These are phyloP conservation scores for Eupleurogrammus muticus DNA, from an alignment of 2,797 vertebrate species.

Conservation along the genomic window DNA sequence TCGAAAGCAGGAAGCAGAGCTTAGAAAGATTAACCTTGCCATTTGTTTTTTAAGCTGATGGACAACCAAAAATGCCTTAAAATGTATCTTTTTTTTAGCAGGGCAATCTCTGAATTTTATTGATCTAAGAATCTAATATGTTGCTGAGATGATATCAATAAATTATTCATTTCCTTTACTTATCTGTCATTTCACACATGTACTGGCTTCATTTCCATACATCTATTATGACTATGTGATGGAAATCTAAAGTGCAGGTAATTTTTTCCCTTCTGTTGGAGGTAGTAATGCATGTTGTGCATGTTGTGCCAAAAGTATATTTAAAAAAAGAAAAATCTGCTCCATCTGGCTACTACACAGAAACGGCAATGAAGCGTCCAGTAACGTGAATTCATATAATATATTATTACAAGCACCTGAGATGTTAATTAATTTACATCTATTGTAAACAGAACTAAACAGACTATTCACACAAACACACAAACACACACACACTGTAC, in stretches of 20 bases:
- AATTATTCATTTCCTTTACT: conserved; percentile 38
- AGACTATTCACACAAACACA: background rate
- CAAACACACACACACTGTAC: conserved; percentile 1
- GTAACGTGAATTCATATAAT: conserved; percentile 7
- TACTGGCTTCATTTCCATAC: conserved; percentile 4
- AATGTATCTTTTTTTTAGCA: conserved; percentile 40
- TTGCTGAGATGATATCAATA: conserved; percentile 40
- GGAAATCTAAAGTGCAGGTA: conserved; percentile 14
- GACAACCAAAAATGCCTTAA: conserved; percentile 41
- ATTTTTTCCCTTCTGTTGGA: background rate
- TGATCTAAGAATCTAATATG: conserved; percentile 57
- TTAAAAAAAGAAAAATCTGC: conserved; percentile 17
- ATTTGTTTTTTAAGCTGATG: conserved; percentile 28
- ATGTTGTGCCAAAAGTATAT: conserved; percentile 17
- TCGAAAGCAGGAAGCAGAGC: too few relatives aligned
- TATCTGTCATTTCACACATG: conserved; percentile 13
- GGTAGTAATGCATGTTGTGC: background rate
- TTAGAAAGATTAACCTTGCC: conserved; percentile 39
- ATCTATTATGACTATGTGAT: conserved; percentile 10
- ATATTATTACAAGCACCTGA: background rate
- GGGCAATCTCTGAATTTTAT: conserved; percentile 37
- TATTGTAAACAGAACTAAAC: too few relatives aligned
- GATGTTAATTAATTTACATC: conserved; percentile 10
- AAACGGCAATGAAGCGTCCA: conserved; percentile 14
- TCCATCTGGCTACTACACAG: background rate